These are phyloP conservation scores for Tetrax tetrax DNA, from an alignment of 2,113 vertebrate species.

Conservation along the genomic window DNA sequence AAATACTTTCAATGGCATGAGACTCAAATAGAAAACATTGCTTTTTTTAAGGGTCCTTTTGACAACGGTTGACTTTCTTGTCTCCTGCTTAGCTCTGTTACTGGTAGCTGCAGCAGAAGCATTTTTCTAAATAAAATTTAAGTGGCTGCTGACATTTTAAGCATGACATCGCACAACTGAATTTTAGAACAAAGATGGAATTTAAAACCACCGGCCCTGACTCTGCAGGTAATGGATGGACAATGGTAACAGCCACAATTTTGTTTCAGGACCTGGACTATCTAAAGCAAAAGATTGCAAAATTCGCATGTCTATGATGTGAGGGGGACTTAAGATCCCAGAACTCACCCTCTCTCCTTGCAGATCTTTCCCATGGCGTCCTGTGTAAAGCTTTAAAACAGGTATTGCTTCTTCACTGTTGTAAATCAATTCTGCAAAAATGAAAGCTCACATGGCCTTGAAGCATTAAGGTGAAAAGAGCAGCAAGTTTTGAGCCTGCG, in stretches of 20 bases:
- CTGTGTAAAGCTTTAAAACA: background rate
- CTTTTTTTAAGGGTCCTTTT: fast-evolving
- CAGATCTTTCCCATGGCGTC: background rate
- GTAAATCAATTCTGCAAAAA: background rate
- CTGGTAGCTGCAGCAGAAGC: background rate
- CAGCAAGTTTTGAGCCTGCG: background rate
- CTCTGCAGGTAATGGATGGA: background rate
- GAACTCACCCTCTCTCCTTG: background rate
- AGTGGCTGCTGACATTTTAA: background rate
- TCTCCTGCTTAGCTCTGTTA: background rate
- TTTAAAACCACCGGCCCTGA: background rate
- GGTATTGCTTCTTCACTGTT: background rate
- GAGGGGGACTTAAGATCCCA: background rate
- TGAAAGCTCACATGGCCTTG: background rate
- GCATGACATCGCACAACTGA: background rate
- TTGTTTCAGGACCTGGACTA: background rate
- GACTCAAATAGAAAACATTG: background rate
- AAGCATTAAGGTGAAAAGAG: background rate
- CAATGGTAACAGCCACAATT: background rate
- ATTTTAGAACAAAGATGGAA: background rate
- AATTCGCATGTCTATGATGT: background rate
- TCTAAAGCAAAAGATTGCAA: background rate
- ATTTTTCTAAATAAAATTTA: background rate
- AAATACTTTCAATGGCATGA: background rate
- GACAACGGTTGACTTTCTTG: background rate